These are phyloP conservation scores for Hyperoplus immaculatus DNA, from an alignment of 2,797 vertebrate species.

Conservation along the genomic window DNA sequence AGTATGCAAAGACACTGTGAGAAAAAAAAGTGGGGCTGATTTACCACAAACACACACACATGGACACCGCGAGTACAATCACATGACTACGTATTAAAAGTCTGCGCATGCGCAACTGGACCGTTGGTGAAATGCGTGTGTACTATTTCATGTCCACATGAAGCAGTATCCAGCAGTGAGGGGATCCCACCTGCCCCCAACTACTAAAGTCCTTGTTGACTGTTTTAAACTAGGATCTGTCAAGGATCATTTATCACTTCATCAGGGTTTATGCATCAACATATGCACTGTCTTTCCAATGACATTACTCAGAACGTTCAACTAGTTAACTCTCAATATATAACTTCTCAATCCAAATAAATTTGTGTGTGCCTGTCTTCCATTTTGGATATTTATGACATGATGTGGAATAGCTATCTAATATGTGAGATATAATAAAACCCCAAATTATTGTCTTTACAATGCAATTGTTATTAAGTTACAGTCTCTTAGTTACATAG, in stretches of 20 bases:
- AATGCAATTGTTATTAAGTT: neutral
- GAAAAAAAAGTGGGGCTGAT: no score
- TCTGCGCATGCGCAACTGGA: no score
- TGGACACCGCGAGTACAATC: no score
- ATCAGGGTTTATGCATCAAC: neutral
- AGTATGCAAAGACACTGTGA: no score
- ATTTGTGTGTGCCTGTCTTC: conserved; percentile 46
- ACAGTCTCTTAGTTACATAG: no score
- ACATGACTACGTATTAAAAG: no score
- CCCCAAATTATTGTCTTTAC: conserved; percentile 15
- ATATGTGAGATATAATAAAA: conserved; percentile 37
- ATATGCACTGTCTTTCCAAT: conserved; percentile 23
- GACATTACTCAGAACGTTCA: conserved; percentile 54
- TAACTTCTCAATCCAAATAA: conserved; percentile 43
- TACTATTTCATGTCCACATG: no score
- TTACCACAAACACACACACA: no score
- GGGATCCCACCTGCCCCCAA: no score
- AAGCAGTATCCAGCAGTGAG: no score
- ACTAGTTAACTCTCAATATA: conserved; percentile 51
- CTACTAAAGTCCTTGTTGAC: neutral
- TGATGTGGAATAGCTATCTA: conserved; percentile 35
- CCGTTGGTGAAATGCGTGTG: no score
- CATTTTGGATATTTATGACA: conserved; percentile 58
- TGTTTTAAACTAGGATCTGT: neutral
- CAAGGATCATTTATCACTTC: conserved; percentile 1